Evolutionary conservation across 2,113 vertebrate genomes (phyloP).

Genomic region (Stegastes partitus): DNA sequence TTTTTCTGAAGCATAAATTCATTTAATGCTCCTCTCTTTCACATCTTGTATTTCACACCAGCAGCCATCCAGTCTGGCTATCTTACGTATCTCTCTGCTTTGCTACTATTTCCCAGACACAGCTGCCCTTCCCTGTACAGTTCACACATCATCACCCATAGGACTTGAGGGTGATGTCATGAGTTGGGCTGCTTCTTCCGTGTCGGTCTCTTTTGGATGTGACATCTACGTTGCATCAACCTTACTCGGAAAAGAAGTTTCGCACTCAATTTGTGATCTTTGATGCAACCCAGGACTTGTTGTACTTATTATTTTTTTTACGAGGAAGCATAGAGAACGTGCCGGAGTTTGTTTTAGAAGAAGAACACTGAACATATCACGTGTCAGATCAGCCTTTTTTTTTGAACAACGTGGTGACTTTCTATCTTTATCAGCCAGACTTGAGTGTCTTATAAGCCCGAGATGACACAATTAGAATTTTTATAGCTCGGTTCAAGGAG

Average conservation of each 20-base stretch:
- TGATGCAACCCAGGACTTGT: not conserved
- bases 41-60: constrained; percentile 5
- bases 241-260: constrained; percentile 25
- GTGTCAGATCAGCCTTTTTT: not conserved
- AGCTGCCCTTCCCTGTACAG: constrained; percentile 63
- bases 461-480: constrained; percentile 46
- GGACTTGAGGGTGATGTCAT: constrained; percentile 63
- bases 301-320: not conserved
- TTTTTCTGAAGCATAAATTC: not conserved
- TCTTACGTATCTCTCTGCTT: constrained; percentile 27
- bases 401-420: not conserved
- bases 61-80: constrained; percentile 30
- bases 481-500: constrained; percentile 40
- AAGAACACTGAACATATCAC: not conserved
- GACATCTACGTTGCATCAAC: constrained; percentile 30
- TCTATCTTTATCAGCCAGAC: not conserved
- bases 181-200: constrained; percentile 32
- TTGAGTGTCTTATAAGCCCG: not conserved
- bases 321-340: not conserved
- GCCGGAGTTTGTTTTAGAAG: not conserved
- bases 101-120: constrained; percentile 33
- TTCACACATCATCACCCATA: constrained; percentile 75
- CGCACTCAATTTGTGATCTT: constrained; percentile 17
- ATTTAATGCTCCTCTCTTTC: not conserved
- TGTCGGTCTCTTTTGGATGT: constrained; percentile 16